Conservation (phyloP, 35 echinoderm and acorn worm genomes). For the Heliocidaris erythrogramma region DNA sequence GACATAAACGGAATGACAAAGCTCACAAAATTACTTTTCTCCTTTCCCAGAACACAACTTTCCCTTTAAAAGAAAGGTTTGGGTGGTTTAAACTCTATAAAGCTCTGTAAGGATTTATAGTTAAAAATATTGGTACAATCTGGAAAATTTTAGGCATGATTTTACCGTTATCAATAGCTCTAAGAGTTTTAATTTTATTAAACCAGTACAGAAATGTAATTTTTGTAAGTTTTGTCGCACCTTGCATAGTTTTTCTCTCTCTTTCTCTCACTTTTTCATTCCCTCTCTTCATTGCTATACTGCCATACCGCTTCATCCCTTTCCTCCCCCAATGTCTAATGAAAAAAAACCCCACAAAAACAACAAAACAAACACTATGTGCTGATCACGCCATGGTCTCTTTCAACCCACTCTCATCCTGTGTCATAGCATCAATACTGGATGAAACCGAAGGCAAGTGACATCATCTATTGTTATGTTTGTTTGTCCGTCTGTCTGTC, state of each 20-base stretch:
- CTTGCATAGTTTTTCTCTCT: neutral
- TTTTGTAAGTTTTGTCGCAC: neutral
- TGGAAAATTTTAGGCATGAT: no score
- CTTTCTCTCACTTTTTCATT: neutral
- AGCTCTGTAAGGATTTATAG: no score
- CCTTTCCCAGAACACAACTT: no score
- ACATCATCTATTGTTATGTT: conserved; percentile 33
- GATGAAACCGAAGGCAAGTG: conserved; percentile 99
- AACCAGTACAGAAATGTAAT: no score
- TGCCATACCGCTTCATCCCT: neutral
- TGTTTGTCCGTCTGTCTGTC: conserved; percentile 30
- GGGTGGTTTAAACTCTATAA: no score
- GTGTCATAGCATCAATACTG: conserved; percentile 94
- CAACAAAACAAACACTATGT: conserved; percentile 10
- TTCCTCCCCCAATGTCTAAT: neutral
- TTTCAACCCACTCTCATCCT: conserved; percentile 49
- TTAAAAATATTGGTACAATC: no score
- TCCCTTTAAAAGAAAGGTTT: no score
- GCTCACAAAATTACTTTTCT: no score
- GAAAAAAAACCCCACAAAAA: neutral
- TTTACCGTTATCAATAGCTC: no score
- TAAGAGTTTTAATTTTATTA: no score
- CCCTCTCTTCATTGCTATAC: neutral
- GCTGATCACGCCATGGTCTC: conserved; percentile 35
- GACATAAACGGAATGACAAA: no score